Evolutionary conservation across 2,113 vertebrate species (phyloP), one percentile per base, ranked within the genome.

Genomic region (Heterocephalus glaber): DNA sequence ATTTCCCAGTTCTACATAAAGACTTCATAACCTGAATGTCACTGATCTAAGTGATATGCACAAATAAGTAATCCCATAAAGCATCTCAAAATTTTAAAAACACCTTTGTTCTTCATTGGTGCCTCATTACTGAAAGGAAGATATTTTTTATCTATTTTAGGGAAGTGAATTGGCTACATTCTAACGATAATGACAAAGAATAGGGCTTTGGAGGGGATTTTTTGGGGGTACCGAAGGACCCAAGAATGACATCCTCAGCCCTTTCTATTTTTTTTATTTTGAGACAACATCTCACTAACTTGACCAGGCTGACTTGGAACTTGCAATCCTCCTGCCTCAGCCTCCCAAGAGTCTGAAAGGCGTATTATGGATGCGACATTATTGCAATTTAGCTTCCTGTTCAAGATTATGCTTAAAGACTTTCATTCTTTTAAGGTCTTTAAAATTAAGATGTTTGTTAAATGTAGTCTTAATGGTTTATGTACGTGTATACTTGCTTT

Each of bases 391-490:
- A 81, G 33, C 49, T 56, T 82, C n/a, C 65, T 80, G 35, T 22
- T 38, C 60, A 93, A 49, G 33, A 38, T 3, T 49, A 4, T 33
- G 61, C 76, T 86, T 92, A 38, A 86, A 93, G 26, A 66, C 4
- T 4, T 17, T 47, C 41, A 60, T 52, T 92, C 76, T 87, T 92
- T 58, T 65, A 94, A 65, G 9, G 12, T 81, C 9, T 63, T 91
- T 94, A 81, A 94, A 79, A 86, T 81, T 60, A 84, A 88, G 66
- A 19, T 87, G 5, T 85, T 86, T 65, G 28, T 94, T 80, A 70
- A 49, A 70, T 89, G 26, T 93, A 70, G 44, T 81, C 82, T 89
- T 93, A 56, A 86, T 93, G 41, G 76, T 83, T 91, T 82, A 77
- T 38, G 4, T 65, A 89, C 52, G 63, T 87, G 22, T 58, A 13